Percentiles rank a stretch among this genome's conserved stretches.
phyloP scores from a whole-genome alignment of 2,888 invertebrate species.

The Zygaena filipendulae region DNA sequence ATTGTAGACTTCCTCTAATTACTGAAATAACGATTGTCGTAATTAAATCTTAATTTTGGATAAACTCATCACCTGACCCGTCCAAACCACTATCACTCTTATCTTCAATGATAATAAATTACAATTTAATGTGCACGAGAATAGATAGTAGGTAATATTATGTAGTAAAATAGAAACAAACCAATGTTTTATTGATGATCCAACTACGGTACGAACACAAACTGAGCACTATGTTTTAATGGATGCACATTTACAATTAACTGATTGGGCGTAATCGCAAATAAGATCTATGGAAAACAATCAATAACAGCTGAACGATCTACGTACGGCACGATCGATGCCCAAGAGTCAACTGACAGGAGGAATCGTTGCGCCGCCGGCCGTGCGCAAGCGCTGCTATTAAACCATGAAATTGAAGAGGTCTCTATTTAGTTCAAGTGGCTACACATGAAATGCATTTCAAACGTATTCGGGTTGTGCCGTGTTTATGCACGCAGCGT shows the following conservation, averaged over 20 bases:
- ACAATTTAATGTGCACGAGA: slow-evolving; percentile 26
- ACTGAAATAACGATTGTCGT: no score
- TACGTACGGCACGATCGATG: slow-evolving; percentile 39
- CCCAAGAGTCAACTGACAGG: slow-evolving; percentile 56
- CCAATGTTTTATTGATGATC: slow-evolving; percentile 14
- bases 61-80: no score
- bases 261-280: slow-evolving; percentile 27
- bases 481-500: slow-evolving; percentile 57
- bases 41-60: no score
- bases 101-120: slow-evolving; percentile 33
- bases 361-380: slow-evolving; percentile 28
- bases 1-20: no score
- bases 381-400: slow-evolving; percentile 51
- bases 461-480: slow-evolving; percentile 17
- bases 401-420: slow-evolving; percentile 31
- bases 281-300: slow-evolving; percentile 33
- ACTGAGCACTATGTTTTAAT: slow-evolving; percentile 11
- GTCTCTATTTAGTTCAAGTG: slow-evolving; percentile 11
- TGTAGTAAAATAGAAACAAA: slow-evolving; percentile 22
- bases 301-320: slow-evolving; percentile 25
- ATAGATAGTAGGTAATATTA: no score
- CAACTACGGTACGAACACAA: slow-evolving; percentile 19
- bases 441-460: slow-evolving; percentile 11
- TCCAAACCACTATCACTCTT: slow-evolving; percentile 53
- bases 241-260: not conserved